Conservation (phyloP, 2,888 invertebrate species). For the Mythimna lalbum region DNA sequence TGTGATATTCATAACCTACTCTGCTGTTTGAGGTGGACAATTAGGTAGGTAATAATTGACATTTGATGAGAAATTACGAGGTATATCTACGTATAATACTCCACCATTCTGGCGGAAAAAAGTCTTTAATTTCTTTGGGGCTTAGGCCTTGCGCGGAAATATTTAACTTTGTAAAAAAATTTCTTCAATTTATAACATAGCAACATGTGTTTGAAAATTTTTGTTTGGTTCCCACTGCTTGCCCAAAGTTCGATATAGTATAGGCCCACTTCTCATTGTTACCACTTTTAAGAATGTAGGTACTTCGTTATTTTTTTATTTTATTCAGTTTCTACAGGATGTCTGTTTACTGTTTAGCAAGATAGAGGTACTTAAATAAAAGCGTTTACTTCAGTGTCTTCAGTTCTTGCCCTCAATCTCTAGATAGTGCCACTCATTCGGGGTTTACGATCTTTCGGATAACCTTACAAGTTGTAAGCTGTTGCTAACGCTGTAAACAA, state of each 20-base stretch:
- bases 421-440: conserved; percentile 28
- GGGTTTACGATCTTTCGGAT: conserved; percentile 32
- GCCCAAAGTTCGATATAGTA: too few relatives aligned
- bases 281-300: neutral
- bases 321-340: conserved; percentile 8
- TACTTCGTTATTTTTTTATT: conserved; percentile 14
- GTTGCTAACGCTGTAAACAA: conserved; percentile 14
- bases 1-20: conserved; percentile 9
- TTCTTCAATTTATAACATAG: too few relatives aligned
- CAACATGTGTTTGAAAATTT: too few relatives aligned
- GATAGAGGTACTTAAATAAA: conserved; percentile 51
- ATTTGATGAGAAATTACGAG: neutral
- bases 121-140: too few relatives aligned
- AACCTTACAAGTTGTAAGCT: conserved; percentile 4
- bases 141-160: too few relatives aligned
- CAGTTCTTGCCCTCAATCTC: conserved; percentile 51
- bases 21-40: neutral
- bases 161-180: too few relatives aligned
- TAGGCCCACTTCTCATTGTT: too few relatives aligned
- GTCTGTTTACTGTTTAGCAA: conserved; percentile 40
- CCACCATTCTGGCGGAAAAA: too few relatives aligned
- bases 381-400: conserved; percentile 26
- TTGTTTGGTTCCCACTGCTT: too few relatives aligned
- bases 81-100: too few relatives aligned
- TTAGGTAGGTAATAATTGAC: neutral